A percentile compares a stretch with the other conserved stretches of the same genome.
Conservation (phyloP, 2,797 vertebrate species). For the Masticophis lateralis region DNA sequence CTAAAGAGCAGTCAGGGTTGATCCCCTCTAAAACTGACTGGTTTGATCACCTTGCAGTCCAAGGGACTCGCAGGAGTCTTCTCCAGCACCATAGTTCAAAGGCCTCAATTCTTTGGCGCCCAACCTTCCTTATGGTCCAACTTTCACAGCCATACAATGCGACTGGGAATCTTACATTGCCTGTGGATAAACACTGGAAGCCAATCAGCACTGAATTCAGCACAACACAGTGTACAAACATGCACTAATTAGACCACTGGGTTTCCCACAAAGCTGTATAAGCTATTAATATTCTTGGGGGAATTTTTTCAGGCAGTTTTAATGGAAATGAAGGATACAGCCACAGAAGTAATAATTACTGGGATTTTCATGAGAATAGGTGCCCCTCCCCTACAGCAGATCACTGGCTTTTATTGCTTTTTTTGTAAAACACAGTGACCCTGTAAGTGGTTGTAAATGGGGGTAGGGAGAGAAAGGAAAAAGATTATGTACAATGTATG, state of each 20-base stretch:
- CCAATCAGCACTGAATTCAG: slow-evolving; percentile 1
- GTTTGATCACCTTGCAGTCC: no score
- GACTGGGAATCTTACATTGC: no score
- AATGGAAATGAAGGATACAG: background rate
- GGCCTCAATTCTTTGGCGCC: no score
- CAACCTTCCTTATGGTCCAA: no score
- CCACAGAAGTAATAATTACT: background rate
- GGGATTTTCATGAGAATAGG: slow-evolving; percentile 11
- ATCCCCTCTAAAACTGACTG: no score
- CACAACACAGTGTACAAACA: slow-evolving; percentile 4
- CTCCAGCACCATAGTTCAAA: no score
- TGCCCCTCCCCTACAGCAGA: background rate
- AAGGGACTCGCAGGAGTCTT: no score
- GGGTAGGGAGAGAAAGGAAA: no score
- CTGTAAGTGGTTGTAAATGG: background rate
- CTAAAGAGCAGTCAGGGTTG: no score
- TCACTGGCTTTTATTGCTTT: background rate
- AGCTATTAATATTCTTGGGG: slow-evolving; percentile 3
- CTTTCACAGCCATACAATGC: no score
- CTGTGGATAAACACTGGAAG: background rate
- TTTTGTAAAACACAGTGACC: slow-evolving; percentile 1
- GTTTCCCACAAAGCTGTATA: slow-evolving; percentile 6
- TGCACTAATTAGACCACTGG: slow-evolving; percentile 5
- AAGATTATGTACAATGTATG: background rate
- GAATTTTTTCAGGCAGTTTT: background rate